These are phyloP conservation scores for Argyra leucocephala DNA, from an alignment of 2,888 invertebrate species.

Conservation along the genomic window DNA sequence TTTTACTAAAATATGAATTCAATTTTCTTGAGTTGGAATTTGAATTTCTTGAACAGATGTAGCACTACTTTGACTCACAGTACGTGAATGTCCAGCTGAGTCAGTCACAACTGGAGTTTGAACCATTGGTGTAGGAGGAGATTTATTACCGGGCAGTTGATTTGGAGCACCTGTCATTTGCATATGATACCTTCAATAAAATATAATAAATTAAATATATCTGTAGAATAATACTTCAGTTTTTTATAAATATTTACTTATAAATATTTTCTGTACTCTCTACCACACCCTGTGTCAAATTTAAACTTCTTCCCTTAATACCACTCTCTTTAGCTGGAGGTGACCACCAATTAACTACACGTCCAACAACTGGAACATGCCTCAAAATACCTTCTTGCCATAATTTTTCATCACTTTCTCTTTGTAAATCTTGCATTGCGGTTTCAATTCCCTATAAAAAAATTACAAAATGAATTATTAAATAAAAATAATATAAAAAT, in stretches of 20 bases:
- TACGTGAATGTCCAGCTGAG: conserved; percentile 49
- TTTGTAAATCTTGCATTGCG: conserved; percentile 81
- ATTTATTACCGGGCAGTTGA: conserved; percentile 51
- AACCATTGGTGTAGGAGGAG: conserved; percentile 57
- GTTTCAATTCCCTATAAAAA: conserved; percentile 82
- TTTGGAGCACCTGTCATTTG: conserved; percentile 54
- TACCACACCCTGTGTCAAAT: conserved; percentile 67
- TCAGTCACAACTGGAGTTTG: conserved; percentile 27
- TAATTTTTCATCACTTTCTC: conserved; percentile 79
- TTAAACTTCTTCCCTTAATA: conserved; percentile 72
- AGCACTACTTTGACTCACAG: conserved; percentile 51
- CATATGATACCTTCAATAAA: conserved; percentile 60
- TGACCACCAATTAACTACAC: conserved; percentile 94
- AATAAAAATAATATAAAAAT: not conserved
- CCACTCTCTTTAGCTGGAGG: conserved; percentile 70
- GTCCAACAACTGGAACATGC: conserved; percentile 88
- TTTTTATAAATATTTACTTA: conserved; percentile 35
- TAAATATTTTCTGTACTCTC: conserved; percentile 72
- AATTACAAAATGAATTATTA: no score
- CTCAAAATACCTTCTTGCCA: conserved; percentile 92
- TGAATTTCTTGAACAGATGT: conserved; percentile 26
- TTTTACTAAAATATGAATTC: not conserved
- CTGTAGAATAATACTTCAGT: not conserved
- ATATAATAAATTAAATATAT: not conserved
- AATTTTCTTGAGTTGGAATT: conserved; percentile 15